Conservation (phyloP, 2,797 vertebrate species). For the Poecilia picta region DNA sequence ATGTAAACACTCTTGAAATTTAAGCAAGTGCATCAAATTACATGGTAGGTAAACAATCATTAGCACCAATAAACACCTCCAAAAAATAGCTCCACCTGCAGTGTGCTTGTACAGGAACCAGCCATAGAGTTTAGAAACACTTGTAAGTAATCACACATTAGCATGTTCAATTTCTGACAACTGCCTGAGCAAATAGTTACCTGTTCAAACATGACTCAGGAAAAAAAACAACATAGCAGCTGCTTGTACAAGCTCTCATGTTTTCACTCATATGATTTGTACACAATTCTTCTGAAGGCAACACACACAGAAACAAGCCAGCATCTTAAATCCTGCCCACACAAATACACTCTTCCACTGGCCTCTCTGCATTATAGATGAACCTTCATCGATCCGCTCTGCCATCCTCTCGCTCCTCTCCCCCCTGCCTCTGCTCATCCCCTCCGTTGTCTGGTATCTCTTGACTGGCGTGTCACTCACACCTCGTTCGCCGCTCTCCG, state of each 20-base stretch:
- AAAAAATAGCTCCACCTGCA: neutral
- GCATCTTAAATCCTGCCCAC: constrained; percentile 51
- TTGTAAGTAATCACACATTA: constrained; percentile 30
- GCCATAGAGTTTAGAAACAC: constrained; percentile 5
- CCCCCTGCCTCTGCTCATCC: constrained; percentile 15
- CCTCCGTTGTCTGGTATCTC: constrained; percentile 51
- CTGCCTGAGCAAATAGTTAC: constrained; percentile 10
- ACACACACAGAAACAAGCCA: constrained; percentile 32
- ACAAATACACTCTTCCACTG: constrained; percentile 48
- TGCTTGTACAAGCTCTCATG: constrained; percentile 36
- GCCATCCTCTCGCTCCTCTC: neutral
- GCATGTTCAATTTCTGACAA: constrained; percentile 27
- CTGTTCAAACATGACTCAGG: constrained; percentile 39
- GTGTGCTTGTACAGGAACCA: constrained; percentile 8
- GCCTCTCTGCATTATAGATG: constrained; percentile 77
- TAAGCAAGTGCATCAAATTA: constrained; percentile 9
- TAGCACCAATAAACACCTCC: constrained; percentile 1
- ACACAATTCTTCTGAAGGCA: constrained; percentile 27
- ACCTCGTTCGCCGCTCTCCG: constrained; percentile 39
- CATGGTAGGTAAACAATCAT: constrained; percentile 4
- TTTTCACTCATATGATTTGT: constrained; percentile 40
- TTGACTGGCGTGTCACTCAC: constrained; percentile 54
- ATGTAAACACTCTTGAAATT: constrained; percentile 1
- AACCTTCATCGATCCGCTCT: constrained; percentile 68
- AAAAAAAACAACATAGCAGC: constrained; percentile 23